phyloP scores from a whole-genome alignment of 2,888 invertebrate genomes.

The Pelosia muscerda region DNA sequence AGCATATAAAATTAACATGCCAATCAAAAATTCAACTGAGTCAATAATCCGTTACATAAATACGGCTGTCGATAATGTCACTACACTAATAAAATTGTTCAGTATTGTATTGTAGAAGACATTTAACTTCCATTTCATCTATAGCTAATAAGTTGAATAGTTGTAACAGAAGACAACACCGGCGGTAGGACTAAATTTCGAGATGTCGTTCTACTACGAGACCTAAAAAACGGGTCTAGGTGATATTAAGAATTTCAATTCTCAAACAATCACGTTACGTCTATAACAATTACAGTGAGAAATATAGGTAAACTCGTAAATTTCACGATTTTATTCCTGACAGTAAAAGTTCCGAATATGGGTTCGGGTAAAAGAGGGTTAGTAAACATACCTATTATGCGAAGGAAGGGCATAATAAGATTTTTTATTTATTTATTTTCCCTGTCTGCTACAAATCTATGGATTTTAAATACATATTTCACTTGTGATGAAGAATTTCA shows the following conservation, averaged over 20 bases:
- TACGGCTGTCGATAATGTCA: too few species aligned
- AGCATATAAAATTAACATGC: too few species aligned
- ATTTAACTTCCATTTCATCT: too few species aligned
- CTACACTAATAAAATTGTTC: too few species aligned
- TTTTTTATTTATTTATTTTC: not conserved
- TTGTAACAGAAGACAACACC: not conserved
- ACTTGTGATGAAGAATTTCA: not conserved
- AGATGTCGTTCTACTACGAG: too few species aligned
- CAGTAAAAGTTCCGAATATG: conserved; percentile 19
- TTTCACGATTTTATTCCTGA: conserved; percentile 16
- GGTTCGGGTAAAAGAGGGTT: conserved; percentile 17
- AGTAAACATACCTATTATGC: conserved; percentile 12
- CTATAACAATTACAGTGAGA: conserved; percentile 12
- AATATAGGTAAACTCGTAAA: conserved; percentile 16
- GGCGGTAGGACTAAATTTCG: not conserved
- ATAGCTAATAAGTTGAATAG: not conserved
- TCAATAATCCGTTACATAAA: too few species aligned
- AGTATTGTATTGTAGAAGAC: too few species aligned
- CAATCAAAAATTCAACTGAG: too few species aligned
- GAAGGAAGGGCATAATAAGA: conserved; percentile 5
- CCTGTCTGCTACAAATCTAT: not conserved
- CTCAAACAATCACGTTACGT: not conserved
- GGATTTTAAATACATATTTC: not conserved
- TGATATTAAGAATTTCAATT: not conserved
- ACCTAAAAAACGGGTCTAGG: not conserved